phyloP scores from a whole-genome alignment of 2,888 invertebrate species.

The Arctia plantaginis region DNA sequence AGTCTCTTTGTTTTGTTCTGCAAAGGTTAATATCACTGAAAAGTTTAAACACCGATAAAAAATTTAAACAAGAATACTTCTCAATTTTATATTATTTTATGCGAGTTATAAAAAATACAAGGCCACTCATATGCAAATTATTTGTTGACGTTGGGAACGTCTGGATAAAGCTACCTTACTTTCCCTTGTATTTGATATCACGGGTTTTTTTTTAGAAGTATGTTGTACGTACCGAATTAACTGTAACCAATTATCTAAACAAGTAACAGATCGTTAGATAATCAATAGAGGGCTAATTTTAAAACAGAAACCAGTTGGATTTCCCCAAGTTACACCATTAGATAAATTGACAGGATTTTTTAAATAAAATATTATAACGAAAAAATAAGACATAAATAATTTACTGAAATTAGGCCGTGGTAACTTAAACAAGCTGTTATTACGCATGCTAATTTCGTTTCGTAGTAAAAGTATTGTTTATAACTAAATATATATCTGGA shows the following conservation, averaged over 20 bases:
- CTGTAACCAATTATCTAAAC: not conserved
- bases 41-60: not conserved
- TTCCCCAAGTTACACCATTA: too few species aligned
- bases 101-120: not conserved
- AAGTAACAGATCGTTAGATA: not conserved
- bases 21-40: slow-evolving; percentile 40
- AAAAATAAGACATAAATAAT: not conserved
- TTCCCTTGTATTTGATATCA: not conserved
- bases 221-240: not conserved
- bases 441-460: not conserved
- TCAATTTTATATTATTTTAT: not conserved
- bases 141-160: not conserved
- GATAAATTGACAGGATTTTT: too few species aligned
- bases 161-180: not conserved
- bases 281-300: not conserved
- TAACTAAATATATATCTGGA: not conserved
- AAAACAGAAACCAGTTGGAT: too few species aligned
- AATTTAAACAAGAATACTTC: not conserved
- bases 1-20: slow-evolving; percentile 72
- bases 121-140: not conserved
- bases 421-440: not conserved
- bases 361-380: too few species aligned
- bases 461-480: not conserved
- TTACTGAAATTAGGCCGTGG: not conserved
- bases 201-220: not conserved